These are phyloP conservation scores for Drosophila greeni DNA, from an alignment of 2,888 invertebrate genomes.

Conservation along the genomic window DNA sequence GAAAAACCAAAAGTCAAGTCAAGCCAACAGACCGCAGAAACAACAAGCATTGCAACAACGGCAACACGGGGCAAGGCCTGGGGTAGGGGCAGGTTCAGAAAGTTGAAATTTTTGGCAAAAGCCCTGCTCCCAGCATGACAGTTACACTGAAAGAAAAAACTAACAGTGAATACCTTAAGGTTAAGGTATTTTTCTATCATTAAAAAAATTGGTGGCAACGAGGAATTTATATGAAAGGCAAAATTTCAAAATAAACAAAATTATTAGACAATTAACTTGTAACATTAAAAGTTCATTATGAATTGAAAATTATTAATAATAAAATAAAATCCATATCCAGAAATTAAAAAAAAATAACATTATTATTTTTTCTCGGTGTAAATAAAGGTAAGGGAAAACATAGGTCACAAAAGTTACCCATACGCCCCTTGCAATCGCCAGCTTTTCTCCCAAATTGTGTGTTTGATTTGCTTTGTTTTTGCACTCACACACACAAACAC, in stretches of 20 bases:
- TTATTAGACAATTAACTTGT: no score
- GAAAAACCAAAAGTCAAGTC: constrained; percentile 73
- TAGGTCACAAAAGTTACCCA: constrained; percentile 60
- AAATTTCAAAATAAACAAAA: no score
- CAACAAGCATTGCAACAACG: constrained; percentile 25
- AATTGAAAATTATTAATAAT: no score
- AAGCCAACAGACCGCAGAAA: constrained; percentile 67
- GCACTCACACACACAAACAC: constrained; percentile 17
- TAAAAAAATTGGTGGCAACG: background rate
- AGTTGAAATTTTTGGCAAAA: constrained; percentile 63
- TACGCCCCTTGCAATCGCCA: constrained; percentile 49
- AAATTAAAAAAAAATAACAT: background rate
- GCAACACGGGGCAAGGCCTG: background rate
- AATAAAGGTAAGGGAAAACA: constrained; percentile 16
- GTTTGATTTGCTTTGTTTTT: constrained; percentile 65
- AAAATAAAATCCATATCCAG: no score
- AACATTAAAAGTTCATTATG: no score
- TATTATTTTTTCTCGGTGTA: background rate
- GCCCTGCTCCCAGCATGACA: constrained; percentile 60
- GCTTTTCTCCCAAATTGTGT: constrained; percentile 17
- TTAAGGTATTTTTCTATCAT: background rate
- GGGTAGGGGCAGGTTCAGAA: constrained; percentile 13
- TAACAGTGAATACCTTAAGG: no score
- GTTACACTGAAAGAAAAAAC: constrained; percentile 22
- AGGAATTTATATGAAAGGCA: no score